Base-by-base conservation (phyloP, 2,113 vertebrate species). In the Myotis yumanensis region DNA sequence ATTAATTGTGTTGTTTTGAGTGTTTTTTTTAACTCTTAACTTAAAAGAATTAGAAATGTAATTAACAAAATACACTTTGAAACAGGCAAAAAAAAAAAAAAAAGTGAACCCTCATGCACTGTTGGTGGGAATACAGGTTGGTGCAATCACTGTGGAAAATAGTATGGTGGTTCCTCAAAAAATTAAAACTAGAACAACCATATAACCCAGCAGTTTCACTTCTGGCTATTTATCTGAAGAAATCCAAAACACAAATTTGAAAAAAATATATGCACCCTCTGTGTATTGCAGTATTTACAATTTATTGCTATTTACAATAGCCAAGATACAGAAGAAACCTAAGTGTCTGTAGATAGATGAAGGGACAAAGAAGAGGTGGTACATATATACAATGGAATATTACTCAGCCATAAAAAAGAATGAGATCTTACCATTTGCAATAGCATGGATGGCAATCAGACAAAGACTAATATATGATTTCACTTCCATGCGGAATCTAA, bases 31-130 rank as follows among this genome's bases (percentile, higher is more conserved):
- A 57, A 23, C 12, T 23, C 4, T n/a, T 43, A 37, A 35, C 25
- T 89, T 80, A 9, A 85, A 89, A 62, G 28, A 76, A 71, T 73
- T 86, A 57, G 18, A 83, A 46, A 40, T 64, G 16, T 76, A 88
- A 64, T 75, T 59, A 90, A 71, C 51, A 91, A 90, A 93, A 68
- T 72, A 90, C 95, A 64, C 37, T 85, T 95, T 89, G 64, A 95
- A 64, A 64, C n/a, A 86, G 80, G 23, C 51, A 52, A 52, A 20
- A 54, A 54, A 54, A 54, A 18, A 52, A 52, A 20, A 54, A 54
- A 54, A 54, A 18, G 52, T 54, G 17, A 54, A 20, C 16, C 52
- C 17, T 54, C 52, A 54, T 25, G 12, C 71, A 28, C 6, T 28
- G 23, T 43, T 73, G 71, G 11, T 16, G 40, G 37, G 23, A 73